Conservation (phyloP, 2,113 vertebrate species). For the Dolichotis patagonum region DNA sequence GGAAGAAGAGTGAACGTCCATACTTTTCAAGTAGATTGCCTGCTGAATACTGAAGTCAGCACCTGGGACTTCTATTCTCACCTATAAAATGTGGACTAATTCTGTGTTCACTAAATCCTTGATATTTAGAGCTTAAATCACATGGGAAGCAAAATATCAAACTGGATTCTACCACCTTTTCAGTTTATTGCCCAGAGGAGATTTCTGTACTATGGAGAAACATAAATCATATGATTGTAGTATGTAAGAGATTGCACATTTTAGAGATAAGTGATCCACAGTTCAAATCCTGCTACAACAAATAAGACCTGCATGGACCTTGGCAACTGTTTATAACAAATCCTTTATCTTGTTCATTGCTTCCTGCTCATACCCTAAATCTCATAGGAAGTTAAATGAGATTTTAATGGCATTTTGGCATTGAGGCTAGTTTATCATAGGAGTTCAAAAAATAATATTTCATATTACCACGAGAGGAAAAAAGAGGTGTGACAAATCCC, state of each 20-base stretch:
- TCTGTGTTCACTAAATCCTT: not conserved
- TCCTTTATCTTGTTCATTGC: not conserved
- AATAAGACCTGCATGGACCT: not conserved
- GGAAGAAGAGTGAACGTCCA: not conserved
- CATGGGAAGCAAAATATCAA: not conserved
- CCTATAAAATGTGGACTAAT: not conserved
- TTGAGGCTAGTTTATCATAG: not conserved
- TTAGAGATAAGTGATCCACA: not conserved
- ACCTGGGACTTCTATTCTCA: not conserved
- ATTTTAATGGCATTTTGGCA: not conserved
- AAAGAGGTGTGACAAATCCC: not conserved
- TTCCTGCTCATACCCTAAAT: rapidly evolving
- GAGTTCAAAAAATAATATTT: not conserved
- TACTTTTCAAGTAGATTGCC: not conserved
- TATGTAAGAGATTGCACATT: not conserved
- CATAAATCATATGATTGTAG: not conserved
- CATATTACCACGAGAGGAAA: not conserved
- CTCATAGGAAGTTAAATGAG: not conserved
- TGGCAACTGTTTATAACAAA: not conserved
- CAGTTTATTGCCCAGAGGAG: not conserved
- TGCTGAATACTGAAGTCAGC: not conserved
- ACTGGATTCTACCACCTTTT: not conserved
- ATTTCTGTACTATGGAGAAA: not conserved
- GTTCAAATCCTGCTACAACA: not conserved
- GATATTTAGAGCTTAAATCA: not conserved